Percentiles rank a stretch among this genome's conserved stretches.
Conservation (phyloP, 1,140 invertebrate genomes). For the Drosophila pseudoananassae region DNA sequence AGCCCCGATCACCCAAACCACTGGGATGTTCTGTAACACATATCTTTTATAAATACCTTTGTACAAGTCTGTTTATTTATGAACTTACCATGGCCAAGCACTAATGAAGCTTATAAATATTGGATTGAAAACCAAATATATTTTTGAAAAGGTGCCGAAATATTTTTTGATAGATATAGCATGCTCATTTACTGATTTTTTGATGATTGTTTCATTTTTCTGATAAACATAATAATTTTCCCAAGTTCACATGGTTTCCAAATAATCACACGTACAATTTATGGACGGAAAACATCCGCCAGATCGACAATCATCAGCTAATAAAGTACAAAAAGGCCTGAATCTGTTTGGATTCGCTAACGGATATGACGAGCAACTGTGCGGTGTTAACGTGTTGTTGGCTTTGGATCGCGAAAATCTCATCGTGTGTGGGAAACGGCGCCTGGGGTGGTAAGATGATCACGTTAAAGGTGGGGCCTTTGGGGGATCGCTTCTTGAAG, state of each 20-base stretch:
- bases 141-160: neutral
- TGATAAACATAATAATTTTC: constrained; percentile 16
- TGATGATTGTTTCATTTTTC: neutral
- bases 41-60: neutral
- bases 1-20: constrained; percentile 51
- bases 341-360: constrained; percentile 81
- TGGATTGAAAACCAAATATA: constrained; percentile 8
- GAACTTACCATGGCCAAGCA: constrained; percentile 32
- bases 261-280: constrained; percentile 36
- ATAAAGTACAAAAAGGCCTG: constrained; percentile 81
- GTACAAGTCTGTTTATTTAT: neutral
- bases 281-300: constrained; percentile 28
- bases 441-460: constrained; percentile 51
- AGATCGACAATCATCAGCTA: constrained; percentile 48
- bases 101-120: neutral
- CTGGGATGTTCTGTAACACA: constrained; percentile 25
- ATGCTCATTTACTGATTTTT: neutral
- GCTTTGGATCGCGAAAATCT: constrained; percentile 52
- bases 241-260: constrained; percentile 3
- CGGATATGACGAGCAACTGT: constrained; percentile 67
- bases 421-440: constrained; percentile 61
- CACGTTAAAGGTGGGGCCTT: constrained; percentile 61
- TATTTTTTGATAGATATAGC: constrained; percentile 27
- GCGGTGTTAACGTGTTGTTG: constrained; percentile 30
- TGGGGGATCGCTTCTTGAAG: constrained; percentile 64